Base-by-base conservation (phyloP, 2,113 vertebrate genomes). In the Pomatorhinus ruficollis region DNA sequence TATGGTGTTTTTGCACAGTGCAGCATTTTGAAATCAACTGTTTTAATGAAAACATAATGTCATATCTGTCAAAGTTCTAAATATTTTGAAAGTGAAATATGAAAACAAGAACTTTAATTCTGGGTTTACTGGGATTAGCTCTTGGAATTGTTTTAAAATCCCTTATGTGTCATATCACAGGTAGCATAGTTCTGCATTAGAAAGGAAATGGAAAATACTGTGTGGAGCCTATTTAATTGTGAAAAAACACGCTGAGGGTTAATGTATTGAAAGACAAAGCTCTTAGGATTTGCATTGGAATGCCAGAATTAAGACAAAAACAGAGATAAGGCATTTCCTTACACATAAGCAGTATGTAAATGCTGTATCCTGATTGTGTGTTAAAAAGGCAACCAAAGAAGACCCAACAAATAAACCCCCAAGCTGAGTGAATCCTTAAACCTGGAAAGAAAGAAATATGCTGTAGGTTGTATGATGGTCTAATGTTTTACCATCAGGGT, bases 61-160 rank as follows among this genome's bases (percentile, higher is more conserved):
- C 98, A 98, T 98, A 98, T 98, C 98, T 98, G 98, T 98, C 98
- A 98, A 98, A 98, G 98, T 98, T 98, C 98, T 98, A 98, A 98
- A 99, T 98, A 98, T 98, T 98, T 98, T 98, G 98, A 97, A 98
- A 98, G 98, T 98, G 98, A 98, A 98, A 98, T 98, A 98, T 98
- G 97, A 98, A 97, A 98, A 98, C 97, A 97, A 98, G 98, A 98
- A 98, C 98, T 98, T 98, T 98, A 98, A 98, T 98, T 98, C 98
- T 97, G 95, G 97, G 98, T 98, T 98, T 98, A 97, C 98, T 96
- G 97, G 98, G 97, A 98, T 98, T 98, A 98, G 97, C 97, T 97
- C 95, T 93, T 96, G 96, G 98, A 98, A 98, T 98, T 97, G 97
- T 97, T 98, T 98, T 96, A 95, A 97, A 98, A 98, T 98, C 98